phyloP scores from a whole-genome alignment of 2,797 vertebrate genomes.

The Erithacus rubecula region DNA sequence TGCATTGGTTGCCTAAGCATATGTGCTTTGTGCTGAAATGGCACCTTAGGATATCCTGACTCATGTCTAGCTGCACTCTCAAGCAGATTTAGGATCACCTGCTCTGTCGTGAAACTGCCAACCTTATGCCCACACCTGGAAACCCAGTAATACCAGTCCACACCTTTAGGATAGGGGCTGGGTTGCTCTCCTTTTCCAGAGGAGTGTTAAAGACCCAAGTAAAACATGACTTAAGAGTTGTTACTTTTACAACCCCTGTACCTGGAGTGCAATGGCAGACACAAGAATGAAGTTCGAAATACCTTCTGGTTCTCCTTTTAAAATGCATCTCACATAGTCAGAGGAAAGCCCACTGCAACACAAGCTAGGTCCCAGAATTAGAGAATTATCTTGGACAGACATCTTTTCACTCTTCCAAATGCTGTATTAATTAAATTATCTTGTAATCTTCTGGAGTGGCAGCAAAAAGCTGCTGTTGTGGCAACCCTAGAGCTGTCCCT shows the following conservation, averaged over 20 bases:
- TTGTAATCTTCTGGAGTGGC: neutral
- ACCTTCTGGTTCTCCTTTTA: neutral
- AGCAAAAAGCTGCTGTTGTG: constrained; percentile 6
- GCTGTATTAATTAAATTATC: neutral
- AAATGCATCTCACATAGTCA: neutral
- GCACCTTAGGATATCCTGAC: neutral
- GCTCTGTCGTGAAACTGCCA: neutral
- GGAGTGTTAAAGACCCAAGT: neutral
- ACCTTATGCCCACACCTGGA: neutral
- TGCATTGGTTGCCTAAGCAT: neutral
- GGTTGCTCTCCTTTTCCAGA: neutral
- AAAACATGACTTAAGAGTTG: neutral
- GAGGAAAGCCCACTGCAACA: neutral
- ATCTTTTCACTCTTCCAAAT: constrained; percentile 27
- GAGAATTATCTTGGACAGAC: neutral
- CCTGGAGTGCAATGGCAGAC: neutral
- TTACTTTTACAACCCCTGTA: neutral
- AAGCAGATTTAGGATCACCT: neutral
- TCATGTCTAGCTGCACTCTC: neutral
- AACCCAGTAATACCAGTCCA: neutral
- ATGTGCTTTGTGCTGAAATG: neutral
- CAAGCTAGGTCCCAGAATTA: neutral
- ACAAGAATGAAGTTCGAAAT: neutral
- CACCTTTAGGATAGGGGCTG: neutral
- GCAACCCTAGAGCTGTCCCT: neutral